Conservation (phyloP, 2,113 vertebrate genomes). For the Pavo muticus region DNA sequence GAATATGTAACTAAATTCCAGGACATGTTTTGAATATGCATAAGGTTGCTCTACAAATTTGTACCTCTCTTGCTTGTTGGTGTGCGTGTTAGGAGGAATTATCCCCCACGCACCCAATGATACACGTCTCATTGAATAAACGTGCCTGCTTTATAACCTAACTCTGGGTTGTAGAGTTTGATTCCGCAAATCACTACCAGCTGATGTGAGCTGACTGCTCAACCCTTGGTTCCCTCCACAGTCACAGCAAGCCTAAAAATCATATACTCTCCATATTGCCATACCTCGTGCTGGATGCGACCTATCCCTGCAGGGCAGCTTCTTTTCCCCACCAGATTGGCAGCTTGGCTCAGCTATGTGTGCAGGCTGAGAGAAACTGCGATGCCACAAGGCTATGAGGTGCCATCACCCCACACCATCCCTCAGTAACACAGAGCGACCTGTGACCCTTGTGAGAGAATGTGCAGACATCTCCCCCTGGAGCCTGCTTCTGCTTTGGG, state of each 20-base stretch:
- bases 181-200: background rate
- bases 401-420: background rate
- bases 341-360: rapidly evolving
- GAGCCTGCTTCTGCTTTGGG: background rate
- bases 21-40: no score
- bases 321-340: rapidly evolving
- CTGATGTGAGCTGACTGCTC: background rate
- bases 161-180: no score
- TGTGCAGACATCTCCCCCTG: background rate
- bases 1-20: no score
- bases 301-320: background rate
- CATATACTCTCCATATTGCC: background rate
- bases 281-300: background rate
- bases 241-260: background rate
- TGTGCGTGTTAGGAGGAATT: no score
- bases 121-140: no score
- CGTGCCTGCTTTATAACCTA: no score
- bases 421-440: background rate
- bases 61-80: no score
- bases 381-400: background rate
- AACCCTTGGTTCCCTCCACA: background rate
- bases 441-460: rapidly evolving
- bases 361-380: background rate
- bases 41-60: no score
- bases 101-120: no score